Base-by-base conservation (phyloP, 92 coral and sea anemone genomes). In the Porites cylindrica region DNA sequence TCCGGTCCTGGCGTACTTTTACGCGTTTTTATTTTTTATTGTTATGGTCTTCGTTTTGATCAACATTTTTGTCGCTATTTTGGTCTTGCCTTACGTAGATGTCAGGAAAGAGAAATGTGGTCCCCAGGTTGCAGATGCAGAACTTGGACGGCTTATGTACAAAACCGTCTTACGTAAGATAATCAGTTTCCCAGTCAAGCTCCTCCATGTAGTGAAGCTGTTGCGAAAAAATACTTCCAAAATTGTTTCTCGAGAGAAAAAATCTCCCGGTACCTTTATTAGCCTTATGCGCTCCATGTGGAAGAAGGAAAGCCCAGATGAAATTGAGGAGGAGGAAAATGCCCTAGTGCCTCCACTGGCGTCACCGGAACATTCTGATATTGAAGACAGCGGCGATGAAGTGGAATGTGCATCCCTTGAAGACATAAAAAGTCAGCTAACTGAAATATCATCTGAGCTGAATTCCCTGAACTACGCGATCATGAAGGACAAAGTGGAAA, bases 51-150 rank as follows among this genome's bases (percentile, higher is more conserved):
- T 89, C 91, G 20, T 92, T 3, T 73, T 92, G 58, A 50, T 92
- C 38, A 92, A 92, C 74, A 89, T 92, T 92, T 92, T 92, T 79
- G 80, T 92, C 56, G 95, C 95, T 16, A 90, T 92, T 23, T 78
- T 92, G 7, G 90, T 76, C 72, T 93, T 86, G 12, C 75, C 93
- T 10, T 90, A 86, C 72, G 87, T 71, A 43, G 89, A 86, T 14
- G 91, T 82, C 58, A 82, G 54, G 26, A 69, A 85, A 3, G 77
- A 78, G 21, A 81, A 79, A 51, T 65, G 60, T 12, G 86, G 38
- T 59, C 14, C 63, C n/a, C 65, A 71, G 16, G 81, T 38, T 70
- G 91, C 90, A 13, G 88, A 66, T 69, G 84, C 90, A 16, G 93
- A 89, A 52, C 72, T 92, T 12, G 93, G 93, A 12, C 78, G 73